A percentile compares a stretch with the other conserved stretches of the same genome.
Conservation (phyloP, 53 echinoderm and acorn worm species). For the Mesocentrotus franciscanus region DNA sequence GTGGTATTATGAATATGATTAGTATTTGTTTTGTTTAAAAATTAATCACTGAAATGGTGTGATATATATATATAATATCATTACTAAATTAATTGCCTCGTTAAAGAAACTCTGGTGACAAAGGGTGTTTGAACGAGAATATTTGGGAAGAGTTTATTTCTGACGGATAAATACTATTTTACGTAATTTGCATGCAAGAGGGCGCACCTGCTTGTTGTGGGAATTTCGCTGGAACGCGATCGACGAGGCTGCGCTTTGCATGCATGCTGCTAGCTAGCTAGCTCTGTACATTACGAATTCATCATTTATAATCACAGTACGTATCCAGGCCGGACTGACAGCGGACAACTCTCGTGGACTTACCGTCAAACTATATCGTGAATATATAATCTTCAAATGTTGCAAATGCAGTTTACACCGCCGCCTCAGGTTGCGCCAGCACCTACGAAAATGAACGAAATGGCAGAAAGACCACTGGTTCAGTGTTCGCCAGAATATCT, state of each 20-base stretch:
- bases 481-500: conserved; percentile 91
- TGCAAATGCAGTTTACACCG: conserved; percentile 54
- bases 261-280: background rate
- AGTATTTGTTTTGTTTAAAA: too few relatives aligned
- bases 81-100: too few relatives aligned
- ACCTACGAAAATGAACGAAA: conserved; percentile 58
- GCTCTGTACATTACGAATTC: too few relatives aligned
- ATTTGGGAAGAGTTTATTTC: too few relatives aligned
- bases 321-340: background rate
- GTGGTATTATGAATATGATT: too few relatives aligned
- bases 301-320: background rate
- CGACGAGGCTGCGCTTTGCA: background rate
- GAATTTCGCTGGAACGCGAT: background rate
- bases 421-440: conserved; percentile 41
- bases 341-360: conserved; percentile 35
- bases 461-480: conserved; percentile 68
- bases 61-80: too few relatives aligned
- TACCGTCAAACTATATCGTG: conserved; percentile 1
- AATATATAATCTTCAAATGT: conserved; percentile 41
- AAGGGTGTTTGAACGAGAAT: too few relatives aligned
- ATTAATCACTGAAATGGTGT: too few relatives aligned
- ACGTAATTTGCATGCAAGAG: background rate
- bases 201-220: background rate
- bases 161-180: background rate
- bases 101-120: too few relatives aligned